These are phyloP conservation scores for Physeter macrocephalus DNA, from an alignment of 2,113 vertebrate genomes.

Conservation along the genomic window DNA sequence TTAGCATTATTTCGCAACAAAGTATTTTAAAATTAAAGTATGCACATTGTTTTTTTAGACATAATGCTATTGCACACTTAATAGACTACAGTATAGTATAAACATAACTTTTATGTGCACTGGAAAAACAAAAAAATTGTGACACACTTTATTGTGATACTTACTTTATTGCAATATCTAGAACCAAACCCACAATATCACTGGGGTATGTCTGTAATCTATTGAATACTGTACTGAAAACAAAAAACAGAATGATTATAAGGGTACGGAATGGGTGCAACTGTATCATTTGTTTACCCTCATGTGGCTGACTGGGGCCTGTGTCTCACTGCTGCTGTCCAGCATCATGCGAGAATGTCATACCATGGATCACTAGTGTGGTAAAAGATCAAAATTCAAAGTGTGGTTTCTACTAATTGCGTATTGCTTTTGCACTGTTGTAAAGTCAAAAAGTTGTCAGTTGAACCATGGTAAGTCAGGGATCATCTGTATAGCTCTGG, in stretches of 20 bases:
- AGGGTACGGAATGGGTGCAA: too few species aligned
- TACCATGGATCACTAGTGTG: too few species aligned
- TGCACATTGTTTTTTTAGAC: neutral
- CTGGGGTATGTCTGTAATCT: neutral
- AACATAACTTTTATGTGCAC: neutral
- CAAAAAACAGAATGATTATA: too few species aligned
- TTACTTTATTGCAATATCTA: neutral
- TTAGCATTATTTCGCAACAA: neutral
- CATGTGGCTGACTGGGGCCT: too few species aligned
- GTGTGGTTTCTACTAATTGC: too few species aligned
- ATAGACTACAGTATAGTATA: neutral
- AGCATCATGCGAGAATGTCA: too few species aligned
- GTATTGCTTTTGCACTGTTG: too few species aligned
- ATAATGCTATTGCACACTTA: neutral
- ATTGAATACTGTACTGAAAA: neutral
- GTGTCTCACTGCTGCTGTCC: too few species aligned
- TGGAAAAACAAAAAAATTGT: neutral
- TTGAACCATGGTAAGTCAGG: neutral
- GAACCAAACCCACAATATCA: neutral
- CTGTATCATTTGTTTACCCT: too few species aligned
- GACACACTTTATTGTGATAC: neutral
- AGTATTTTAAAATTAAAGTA: neutral
- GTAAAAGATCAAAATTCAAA: too few species aligned
- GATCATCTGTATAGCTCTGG: neutral
- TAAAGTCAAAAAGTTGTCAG: neutral